Conservation (phyloP, 2,797 vertebrate genomes). For the Urosaurus nigricauda region DNA sequence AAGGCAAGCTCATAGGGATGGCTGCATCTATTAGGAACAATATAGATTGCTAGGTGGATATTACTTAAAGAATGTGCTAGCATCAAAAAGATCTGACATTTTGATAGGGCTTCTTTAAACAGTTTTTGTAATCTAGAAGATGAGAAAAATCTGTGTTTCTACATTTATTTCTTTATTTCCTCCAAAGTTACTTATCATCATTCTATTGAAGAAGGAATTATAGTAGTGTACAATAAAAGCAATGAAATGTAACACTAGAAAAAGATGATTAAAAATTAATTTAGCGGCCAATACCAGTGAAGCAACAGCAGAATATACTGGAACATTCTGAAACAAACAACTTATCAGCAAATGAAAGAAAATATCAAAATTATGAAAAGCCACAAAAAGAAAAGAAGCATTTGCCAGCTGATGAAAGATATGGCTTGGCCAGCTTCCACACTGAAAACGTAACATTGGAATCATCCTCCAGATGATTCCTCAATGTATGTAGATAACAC, state of each 20-base stretch:
- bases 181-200: background rate
- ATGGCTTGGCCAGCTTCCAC: background rate
- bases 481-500: background rate
- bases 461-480: background rate
- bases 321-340: background rate
- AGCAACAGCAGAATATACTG: background rate
- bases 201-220: background rate
- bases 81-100: background rate
- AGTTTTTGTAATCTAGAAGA: background rate
- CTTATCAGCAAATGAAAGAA: background rate
- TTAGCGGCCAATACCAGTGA: background rate
- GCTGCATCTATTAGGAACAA: background rate
- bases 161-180: constrained; percentile 16
- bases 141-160: constrained; percentile 1
- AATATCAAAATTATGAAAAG: background rate
- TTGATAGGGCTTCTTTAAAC: background rate
- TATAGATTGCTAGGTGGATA: background rate
- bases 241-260: background rate
- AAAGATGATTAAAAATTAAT: background rate
- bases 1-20: background rate
- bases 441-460: background rate
- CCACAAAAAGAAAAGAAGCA: background rate
- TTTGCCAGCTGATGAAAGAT: background rate
- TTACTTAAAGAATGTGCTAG: background rate
- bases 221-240: background rate